These are phyloP conservation scores for Vireo griseus DNA, from an alignment of 2,797 vertebrate species.

Conservation along the genomic window DNA sequence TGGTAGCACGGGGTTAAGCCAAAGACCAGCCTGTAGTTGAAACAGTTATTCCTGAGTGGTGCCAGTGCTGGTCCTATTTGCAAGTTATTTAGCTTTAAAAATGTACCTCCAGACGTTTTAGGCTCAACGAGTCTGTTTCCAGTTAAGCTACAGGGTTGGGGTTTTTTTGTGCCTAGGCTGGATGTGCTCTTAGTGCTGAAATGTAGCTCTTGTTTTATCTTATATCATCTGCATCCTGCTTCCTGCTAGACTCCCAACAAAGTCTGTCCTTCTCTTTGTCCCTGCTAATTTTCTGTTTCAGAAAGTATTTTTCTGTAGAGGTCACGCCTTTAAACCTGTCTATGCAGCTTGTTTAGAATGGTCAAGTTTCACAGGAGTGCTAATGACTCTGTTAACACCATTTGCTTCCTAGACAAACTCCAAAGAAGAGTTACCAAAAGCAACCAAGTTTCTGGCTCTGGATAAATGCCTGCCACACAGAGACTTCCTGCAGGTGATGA, in stretches of 20 bases:
- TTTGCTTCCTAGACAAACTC: conserved; percentile 63
- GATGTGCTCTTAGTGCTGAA: neutral
- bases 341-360: neutral
- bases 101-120: neutral
- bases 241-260: neutral
- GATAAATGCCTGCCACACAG: conserved; percentile 95
- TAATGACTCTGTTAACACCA: neutral
- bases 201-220: neutral
- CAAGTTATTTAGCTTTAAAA: neutral
- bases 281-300: neutral
- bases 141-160: neutral
- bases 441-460: conserved; percentile 94
- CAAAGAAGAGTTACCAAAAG: conserved; percentile 79
- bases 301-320: neutral
- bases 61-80: neutral
- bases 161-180: neutral
- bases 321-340: neutral
- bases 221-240: neutral
- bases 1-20: neutral
- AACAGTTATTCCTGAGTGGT: neutral
- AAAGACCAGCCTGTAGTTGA: neutral
- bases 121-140: neutral
- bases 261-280: neutral
- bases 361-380: neutral
- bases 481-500: conserved; percentile 92